A percentile compares a stretch with the other conserved stretches of the same genome.
These are phyloP conservation scores for Solenopsis invicta DNA, from an alignment of 1,140 invertebrate species.

Conservation along the genomic window DNA sequence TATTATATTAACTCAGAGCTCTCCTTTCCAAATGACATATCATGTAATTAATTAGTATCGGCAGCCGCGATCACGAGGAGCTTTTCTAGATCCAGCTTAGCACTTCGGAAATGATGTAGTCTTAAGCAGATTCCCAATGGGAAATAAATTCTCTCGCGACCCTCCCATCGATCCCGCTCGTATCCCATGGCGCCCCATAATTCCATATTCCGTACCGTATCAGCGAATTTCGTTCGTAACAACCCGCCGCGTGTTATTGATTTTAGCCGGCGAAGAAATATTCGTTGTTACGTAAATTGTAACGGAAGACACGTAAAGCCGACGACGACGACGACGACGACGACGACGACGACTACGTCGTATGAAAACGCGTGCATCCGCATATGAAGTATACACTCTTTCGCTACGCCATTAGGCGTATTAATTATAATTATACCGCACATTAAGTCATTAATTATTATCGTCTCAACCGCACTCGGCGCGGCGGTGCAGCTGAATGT, in stretches of 20 bases:
- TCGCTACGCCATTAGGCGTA: not conserved
- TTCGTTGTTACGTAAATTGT: not conserved
- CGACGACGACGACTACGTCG: not conserved
- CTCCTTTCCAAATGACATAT: not conserved
- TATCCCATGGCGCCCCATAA: slow-evolving; percentile 54
- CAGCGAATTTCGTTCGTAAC: slow-evolving; percentile 33
- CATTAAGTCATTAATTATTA: slow-evolving; percentile 38
- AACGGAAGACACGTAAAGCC: not conserved
- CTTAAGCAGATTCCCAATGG: slow-evolving; percentile 62
- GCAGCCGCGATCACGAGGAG: slow-evolving; percentile 7
- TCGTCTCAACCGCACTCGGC: not conserved
- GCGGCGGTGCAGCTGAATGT: no score
- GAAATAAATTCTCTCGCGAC: slow-evolving; percentile 58
- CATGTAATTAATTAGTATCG: slow-evolving; percentile 39
- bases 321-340: no score
- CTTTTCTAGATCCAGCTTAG: slow-evolving; percentile 48
- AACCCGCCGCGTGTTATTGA: not conserved
- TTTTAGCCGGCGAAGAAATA: slow-evolving; percentile 12
- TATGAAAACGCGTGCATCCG: not conserved
- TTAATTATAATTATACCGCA: slow-evolving; percentile 21
- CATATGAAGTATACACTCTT: no score
- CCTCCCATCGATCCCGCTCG: not conserved
- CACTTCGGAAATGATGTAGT: slow-evolving; percentile 54
- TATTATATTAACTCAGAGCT: not conserved
- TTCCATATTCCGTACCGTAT: slow-evolving; percentile 36